Evolutionary conservation across 2,888 invertebrate genomes (phyloP).

Genomic region (Linyphia triangularis): DNA sequence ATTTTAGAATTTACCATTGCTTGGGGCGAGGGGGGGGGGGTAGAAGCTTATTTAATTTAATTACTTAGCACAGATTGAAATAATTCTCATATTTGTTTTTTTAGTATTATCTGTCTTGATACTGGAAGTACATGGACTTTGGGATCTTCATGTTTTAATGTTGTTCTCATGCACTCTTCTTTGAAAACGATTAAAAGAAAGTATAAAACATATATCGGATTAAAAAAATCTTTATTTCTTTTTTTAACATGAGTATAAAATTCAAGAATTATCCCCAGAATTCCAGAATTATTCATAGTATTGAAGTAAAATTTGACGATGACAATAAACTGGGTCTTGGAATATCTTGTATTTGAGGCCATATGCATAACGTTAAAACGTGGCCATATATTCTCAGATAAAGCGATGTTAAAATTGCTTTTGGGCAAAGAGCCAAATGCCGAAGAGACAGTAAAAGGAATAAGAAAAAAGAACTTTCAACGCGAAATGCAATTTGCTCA

Average conservation of each 20-base stretch:
- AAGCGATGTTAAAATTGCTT: slow-evolving; percentile 18
- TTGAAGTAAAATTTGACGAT: neutral
- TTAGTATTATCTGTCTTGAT: no score
- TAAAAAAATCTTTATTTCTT: no score
- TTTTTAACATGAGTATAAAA: neutral
- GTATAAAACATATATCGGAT: no score
- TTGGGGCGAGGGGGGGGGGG: no score
- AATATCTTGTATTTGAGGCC: neutral
- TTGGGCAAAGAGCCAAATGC: slow-evolving; percentile 41
- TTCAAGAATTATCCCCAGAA: neutral
- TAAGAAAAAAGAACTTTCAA: slow-evolving; percentile 18
- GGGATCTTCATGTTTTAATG: no score
- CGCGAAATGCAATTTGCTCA: slow-evolving; percentile 50
- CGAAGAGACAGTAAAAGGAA: neutral
- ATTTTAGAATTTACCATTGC: no score
- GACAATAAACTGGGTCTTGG: neutral
- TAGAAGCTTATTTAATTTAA: no score
- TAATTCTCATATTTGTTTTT: no score
- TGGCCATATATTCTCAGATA: neutral
- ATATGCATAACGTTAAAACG: neutral
- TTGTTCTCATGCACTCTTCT: no score
- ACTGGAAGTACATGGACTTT: no score
- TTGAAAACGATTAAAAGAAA: no score
- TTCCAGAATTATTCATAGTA: neutral
- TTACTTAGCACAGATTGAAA: no score